These are phyloP conservation scores for Phylloscopus whistleri DNA, from an alignment of 2,113 vertebrate species.

Conservation along the genomic window DNA sequence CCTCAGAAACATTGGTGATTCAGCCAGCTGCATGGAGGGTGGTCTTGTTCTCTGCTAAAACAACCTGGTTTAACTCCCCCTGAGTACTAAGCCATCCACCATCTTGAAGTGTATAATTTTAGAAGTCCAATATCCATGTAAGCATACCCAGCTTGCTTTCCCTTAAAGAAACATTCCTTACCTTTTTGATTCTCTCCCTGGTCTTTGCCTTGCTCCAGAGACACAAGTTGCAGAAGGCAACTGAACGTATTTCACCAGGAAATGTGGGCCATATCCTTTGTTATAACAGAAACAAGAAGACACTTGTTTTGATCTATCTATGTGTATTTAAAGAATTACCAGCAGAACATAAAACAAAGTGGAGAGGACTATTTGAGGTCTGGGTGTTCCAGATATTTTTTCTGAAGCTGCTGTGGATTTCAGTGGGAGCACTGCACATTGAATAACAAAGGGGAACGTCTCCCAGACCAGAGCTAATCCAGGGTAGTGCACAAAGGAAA, in stretches of 20 bases:
- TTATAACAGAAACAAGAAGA: neutral
- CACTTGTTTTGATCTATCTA: neutral
- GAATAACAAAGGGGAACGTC: neutral
- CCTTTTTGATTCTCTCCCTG: neutral
- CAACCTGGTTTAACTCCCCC: neutral
- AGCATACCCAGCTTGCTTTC: neutral
- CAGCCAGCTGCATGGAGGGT: constrained; percentile 16
- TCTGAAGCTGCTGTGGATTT: neutral
- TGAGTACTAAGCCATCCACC: neutral
- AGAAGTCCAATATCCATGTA: neutral
- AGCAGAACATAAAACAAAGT: neutral
- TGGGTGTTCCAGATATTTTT: constrained; percentile 17
- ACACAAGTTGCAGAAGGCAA: neutral
- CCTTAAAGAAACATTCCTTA: neutral
- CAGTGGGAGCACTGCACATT: neutral
- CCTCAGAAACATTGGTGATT: neutral
- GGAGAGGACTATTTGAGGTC: neutral
- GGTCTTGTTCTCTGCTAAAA: neutral
- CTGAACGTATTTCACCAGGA: neutral
- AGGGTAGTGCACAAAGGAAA: neutral
- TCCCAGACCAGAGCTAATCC: neutral
- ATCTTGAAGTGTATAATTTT: neutral
- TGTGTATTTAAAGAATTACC: neutral
- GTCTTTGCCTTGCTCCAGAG: neutral
- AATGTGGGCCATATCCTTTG: neutral